These are phyloP conservation scores for Megaceryle alcyon DNA, from an alignment of 2,797 vertebrate genomes.

Conservation along the genomic window DNA sequence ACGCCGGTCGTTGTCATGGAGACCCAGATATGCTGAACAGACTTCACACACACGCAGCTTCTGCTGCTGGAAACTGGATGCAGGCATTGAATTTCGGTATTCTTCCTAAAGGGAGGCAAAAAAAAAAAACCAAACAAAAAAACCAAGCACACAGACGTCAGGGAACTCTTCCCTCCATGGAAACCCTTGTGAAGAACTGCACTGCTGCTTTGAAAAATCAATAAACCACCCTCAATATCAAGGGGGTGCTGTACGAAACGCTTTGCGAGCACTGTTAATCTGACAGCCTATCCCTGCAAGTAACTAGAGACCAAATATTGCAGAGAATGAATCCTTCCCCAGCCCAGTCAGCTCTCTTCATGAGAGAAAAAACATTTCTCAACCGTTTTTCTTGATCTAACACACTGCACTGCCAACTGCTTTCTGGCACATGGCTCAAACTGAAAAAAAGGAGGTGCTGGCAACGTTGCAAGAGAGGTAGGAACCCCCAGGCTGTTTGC, in stretches of 20 bases:
- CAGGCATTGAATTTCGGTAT: conserved; percentile 98
- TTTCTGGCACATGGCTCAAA: background rate
- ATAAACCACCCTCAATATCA: background rate
- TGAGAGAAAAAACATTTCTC: background rate
- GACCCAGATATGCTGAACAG: conserved; percentile 96
- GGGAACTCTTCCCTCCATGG: background rate
- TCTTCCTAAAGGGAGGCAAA: conserved; percentile 84
- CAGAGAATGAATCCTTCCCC: background rate
- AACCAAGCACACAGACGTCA: background rate
- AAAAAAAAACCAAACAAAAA: too few relatives aligned
- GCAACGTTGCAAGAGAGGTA: background rate
- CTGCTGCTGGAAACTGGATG: conserved; percentile 98
- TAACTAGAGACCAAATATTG: background rate
- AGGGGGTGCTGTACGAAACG: background rate
- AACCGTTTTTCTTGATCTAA: background rate
- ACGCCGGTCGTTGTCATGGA: conserved; percentile 97
- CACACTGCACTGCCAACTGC: background rate
- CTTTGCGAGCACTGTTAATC: background rate
- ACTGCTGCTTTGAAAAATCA: background rate
- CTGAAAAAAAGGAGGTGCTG: background rate
- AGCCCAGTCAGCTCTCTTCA: background rate
- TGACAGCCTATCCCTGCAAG: background rate
- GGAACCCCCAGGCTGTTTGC: background rate
- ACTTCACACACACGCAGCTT: conserved; percentile 98
- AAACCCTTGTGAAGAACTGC: background rate